Percentiles rank a stretch among this genome's conserved stretches.
phyloP scores from a whole-genome alignment of 64 coral and sea anemone genomes.

The Montipora cactus region DNA sequence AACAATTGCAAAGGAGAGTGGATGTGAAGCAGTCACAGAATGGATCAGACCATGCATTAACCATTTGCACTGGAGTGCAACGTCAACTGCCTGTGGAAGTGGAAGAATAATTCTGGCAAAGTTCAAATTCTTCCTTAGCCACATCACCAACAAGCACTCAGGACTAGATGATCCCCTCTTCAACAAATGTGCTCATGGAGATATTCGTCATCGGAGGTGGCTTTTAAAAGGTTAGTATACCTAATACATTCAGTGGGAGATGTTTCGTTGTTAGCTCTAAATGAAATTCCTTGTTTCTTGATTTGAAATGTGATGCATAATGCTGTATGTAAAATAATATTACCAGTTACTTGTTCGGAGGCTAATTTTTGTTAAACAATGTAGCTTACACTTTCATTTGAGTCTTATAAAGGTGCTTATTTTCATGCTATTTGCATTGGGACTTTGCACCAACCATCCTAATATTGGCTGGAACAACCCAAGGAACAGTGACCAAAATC shows the following conservation, averaged over 20 bases:
- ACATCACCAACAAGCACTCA: not conserved
- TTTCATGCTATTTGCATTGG: not conserved
- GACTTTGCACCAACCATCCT: not conserved
- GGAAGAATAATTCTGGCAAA: constrained; percentile 31
- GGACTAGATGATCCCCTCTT: constrained; percentile 5
- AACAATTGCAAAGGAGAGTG: not conserved
- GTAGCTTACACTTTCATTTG: too few relatives aligned
- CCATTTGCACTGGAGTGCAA: constrained; percentile 28
- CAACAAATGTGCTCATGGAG: constrained; percentile 21
- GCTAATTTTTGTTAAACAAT: too few relatives aligned
- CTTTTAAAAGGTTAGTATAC: too few relatives aligned
- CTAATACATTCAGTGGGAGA: too few relatives aligned
- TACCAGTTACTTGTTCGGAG: too few relatives aligned
- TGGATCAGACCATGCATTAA: constrained; percentile 28
- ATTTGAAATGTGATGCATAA: too few relatives aligned
- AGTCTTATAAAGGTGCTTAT: too few relatives aligned
- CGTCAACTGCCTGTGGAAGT: constrained; percentile 10
- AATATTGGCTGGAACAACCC: not conserved
- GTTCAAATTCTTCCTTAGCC: constrained; percentile 29
- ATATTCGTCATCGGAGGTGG: not conserved
- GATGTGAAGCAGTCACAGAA: not conserved
- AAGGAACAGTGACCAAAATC: not conserved
- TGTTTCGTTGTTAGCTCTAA: too few relatives aligned
- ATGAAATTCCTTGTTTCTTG: too few relatives aligned
- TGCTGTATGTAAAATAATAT: too few relatives aligned